Conservation (phyloP, 2,797 vertebrate genomes). For the Erethizon dorsatum region DNA sequence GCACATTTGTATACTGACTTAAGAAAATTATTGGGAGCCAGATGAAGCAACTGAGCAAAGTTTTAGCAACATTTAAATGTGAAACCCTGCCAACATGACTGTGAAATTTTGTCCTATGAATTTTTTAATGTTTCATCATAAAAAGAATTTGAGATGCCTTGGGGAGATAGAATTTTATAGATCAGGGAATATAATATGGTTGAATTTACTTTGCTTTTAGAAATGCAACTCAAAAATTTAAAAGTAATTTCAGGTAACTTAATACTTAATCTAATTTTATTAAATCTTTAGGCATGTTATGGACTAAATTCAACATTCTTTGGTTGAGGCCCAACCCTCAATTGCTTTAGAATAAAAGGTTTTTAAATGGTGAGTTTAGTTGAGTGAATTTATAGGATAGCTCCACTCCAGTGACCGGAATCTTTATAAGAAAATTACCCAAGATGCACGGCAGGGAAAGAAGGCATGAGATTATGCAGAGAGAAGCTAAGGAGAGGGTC, state of each 20-base stretch:
- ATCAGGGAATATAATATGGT: not conserved
- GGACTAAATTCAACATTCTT: not conserved
- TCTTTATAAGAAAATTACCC: not conserved
- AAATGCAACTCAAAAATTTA: not conserved
- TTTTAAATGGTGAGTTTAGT: not conserved
- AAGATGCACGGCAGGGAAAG: fast-evolving
- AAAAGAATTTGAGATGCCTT: not conserved
- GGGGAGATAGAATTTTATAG: too few relatives aligned
- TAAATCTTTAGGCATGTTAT: not conserved
- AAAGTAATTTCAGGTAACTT: not conserved
- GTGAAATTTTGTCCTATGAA: not conserved
- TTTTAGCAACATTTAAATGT: not conserved
- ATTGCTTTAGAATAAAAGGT: not conserved
- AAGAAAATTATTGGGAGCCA: not conserved
- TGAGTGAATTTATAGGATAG: not conserved
- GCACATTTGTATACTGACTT: not conserved
- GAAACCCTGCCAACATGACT: not conserved
- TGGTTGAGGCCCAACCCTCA: not conserved
- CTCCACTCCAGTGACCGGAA: not conserved
- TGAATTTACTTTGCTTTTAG: not conserved
- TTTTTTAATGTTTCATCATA: not conserved
- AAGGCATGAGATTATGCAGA: fast-evolving
- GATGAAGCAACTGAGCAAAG: not conserved
- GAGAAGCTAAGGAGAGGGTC: not conserved
- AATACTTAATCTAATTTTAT: not conserved